Percentiles rank a stretch among this genome's conserved stretches.
Conservation (phyloP, 2,888 invertebrate species). For the Vanessa cardui region DNA sequence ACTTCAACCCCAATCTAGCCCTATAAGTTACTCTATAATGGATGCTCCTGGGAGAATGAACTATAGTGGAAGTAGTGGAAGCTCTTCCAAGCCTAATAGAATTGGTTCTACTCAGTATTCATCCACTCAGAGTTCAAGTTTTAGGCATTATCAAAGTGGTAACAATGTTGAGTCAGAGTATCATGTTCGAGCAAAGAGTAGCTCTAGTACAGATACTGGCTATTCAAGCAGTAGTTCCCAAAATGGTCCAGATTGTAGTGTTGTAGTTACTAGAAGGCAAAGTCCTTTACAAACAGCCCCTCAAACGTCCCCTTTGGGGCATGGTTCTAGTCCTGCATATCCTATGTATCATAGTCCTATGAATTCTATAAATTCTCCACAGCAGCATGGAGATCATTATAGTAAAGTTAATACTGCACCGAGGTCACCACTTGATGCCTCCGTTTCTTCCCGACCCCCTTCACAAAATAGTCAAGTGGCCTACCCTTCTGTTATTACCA, state of each 20-base stretch:
- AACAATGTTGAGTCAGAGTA: slow-evolving; percentile 84
- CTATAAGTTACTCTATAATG: slow-evolving; percentile 90
- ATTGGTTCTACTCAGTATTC: slow-evolving; percentile 79
- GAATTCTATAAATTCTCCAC: slow-evolving; percentile 89
- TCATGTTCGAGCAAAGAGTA: slow-evolving; percentile 84
- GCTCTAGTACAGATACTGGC: slow-evolving; percentile 84
- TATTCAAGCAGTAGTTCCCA: slow-evolving; percentile 85
- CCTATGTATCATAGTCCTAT: slow-evolving; percentile 93
- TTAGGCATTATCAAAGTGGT: slow-evolving; percentile 85
- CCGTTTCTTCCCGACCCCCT: slow-evolving; percentile 85
- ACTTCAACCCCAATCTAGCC: slow-evolving; percentile 85
- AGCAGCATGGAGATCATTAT: slow-evolving; percentile 84
- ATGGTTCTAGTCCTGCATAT: slow-evolving; percentile 90
- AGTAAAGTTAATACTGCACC: slow-evolving; percentile 82
- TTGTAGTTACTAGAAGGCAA: slow-evolving; percentile 85
- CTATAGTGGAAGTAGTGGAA: slow-evolving; percentile 81
- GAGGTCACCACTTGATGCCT: slow-evolving; percentile 87
- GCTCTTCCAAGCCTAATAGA: slow-evolving; percentile 77
- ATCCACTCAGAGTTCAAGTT: slow-evolving; percentile 77
- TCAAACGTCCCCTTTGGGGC: slow-evolving; percentile 88
- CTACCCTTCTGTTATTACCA: slow-evolving; percentile 92
- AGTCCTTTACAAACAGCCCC: slow-evolving; percentile 88
- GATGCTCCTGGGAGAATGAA: slow-evolving; percentile 86
- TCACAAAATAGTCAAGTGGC: slow-evolving; percentile 85
- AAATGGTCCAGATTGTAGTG: slow-evolving; percentile 86